Base-by-base conservation (phyloP, 2,888 invertebrate species). In the Empis stercorea region DNA sequence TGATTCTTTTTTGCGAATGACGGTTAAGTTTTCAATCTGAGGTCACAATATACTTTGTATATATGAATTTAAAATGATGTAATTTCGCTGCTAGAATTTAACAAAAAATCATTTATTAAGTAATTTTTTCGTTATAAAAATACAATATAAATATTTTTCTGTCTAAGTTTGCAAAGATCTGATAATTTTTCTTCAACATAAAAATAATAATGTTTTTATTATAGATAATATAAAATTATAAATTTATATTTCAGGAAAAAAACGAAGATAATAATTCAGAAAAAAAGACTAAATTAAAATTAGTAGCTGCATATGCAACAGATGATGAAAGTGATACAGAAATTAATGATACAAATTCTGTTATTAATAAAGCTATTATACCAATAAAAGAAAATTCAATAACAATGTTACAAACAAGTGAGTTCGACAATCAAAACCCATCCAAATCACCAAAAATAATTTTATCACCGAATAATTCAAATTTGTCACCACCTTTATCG, bases 11-110 rank as follows among this genome's bases (percentile, higher is more conserved):
- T 37, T 46, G 15, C n/a, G 16, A 30, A 47, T 52, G 50, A 53
- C 52, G 50, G 44, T 34, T 39, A 52, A 52, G 54, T 54, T 54
- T 54, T 52, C 52, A 54, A 53, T 45, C 51, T 53, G 52, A 54
- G 49, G 46, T 50, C 43, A 45, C 42, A 27, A 38, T 15, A 34
- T 23, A 2, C 10, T 10, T 10, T 32, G n/a, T n/a, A n/a, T n/a
- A n/a, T n/a, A 32, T 13, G 11, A n/a, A 15, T n/a, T 32, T 23
- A 14, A 10, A 2, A 27, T 42, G 51, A 51, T 51, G 51, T 13
- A 51, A 34, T 40, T 9, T 32, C 40, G 47, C 44, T 47, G 47
- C 48, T 48, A 34, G 51, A 48, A 45, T 27, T 27, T 7, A 27
- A 27, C 7, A 9, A 9, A 27, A 27, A 7, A 6, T 27, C 7